These are phyloP conservation scores for Ptychochromis oligacanthus DNA, from an alignment of 2,113 vertebrate species.

Conservation along the genomic window DNA sequence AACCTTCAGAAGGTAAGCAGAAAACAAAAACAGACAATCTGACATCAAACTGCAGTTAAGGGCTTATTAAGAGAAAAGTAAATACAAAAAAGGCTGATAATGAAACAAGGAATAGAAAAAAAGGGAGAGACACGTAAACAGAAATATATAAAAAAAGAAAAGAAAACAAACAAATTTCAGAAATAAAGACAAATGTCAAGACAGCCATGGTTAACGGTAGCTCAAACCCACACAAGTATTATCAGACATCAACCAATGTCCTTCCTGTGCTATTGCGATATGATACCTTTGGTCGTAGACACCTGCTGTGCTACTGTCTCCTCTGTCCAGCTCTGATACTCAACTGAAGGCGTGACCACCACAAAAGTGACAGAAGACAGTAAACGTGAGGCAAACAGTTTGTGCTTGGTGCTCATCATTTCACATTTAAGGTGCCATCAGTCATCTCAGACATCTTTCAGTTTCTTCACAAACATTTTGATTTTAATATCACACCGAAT, in stretches of 20 bases:
- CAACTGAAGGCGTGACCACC: conserved; percentile 60
- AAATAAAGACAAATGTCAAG: not conserved
- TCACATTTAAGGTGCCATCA: not conserved
- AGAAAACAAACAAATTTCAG: not conserved
- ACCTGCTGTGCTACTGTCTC: conserved; percentile 68
- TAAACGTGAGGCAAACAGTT: conserved; percentile 21
- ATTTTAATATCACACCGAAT: no score
- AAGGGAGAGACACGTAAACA: not conserved
- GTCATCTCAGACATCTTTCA: no score
- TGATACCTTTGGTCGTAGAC: conserved; percentile 68
- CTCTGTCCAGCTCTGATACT: conserved; percentile 73
- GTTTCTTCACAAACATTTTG: no score
- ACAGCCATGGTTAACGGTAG: not conserved
- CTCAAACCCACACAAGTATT: conserved; percentile 2
- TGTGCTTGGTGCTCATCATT: not conserved
- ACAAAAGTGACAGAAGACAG: conserved; percentile 42
- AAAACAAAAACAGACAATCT: no score
- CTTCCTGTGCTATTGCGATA: not conserved
- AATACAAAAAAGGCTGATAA: not conserved
- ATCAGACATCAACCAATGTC: not conserved
- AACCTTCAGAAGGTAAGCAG: not conserved
- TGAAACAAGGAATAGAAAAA: not conserved
- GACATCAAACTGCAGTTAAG: not conserved
- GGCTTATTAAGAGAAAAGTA: not conserved
- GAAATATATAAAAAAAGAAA: not conserved